Evolutionary conservation across 2,888 invertebrate genomes (phyloP), one percentile per base, ranked within the genome.

Genomic region (Odontocolon sp.): DNA sequence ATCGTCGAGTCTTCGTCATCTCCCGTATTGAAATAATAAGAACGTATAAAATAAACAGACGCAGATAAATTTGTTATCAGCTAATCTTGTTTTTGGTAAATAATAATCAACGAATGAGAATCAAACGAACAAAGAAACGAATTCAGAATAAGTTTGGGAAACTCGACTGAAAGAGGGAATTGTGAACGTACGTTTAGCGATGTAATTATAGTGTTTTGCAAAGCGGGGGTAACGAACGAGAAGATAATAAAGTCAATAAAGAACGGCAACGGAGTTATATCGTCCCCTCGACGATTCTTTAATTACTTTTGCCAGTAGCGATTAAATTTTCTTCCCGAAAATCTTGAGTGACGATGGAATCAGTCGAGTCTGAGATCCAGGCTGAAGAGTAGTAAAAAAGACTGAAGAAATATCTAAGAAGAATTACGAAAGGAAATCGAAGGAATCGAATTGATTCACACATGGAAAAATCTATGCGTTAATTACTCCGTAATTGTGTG

Each of bases 401-500:
- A n/a, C n/a, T n/a, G n/a, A n/a, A n/a, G n/a, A n/a, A n/a, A n/a
- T n/a, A n/a, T n/a, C n/a, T n/a, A n/a, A n/a, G 5, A 5, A 11
- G 26, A 11, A 47, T 21, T 6, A 11, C 4, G 4, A 40, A 45
- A 11, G 3, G 16, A 8, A 16, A n/a, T 28, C 6, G 40, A 18
- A 28, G n/a, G 16, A 14, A n/a, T n/a, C 31, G 11, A 14, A 36
- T 2, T 14, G 11, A n/a, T n/a, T n/a, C n/a, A n/a, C n/a, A n/a
- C 21, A 31, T 11, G 31, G 18, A 18, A 14, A 31, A 18, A 16
- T 23, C 21, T 63, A 21, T 4, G 45, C 21, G 50, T 59, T 59
- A 59, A 33, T 64, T 38, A 56, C 47, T 56, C 67, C 56, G 67
- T 56, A 40, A 71, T 67, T 61, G 63, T 63, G 40, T 50, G 26